Evolutionary conservation across 2,888 invertebrate genomes (phyloP), one percentile per base, ranked within the genome.

Genomic region (Agriopis marginaria): DNA sequence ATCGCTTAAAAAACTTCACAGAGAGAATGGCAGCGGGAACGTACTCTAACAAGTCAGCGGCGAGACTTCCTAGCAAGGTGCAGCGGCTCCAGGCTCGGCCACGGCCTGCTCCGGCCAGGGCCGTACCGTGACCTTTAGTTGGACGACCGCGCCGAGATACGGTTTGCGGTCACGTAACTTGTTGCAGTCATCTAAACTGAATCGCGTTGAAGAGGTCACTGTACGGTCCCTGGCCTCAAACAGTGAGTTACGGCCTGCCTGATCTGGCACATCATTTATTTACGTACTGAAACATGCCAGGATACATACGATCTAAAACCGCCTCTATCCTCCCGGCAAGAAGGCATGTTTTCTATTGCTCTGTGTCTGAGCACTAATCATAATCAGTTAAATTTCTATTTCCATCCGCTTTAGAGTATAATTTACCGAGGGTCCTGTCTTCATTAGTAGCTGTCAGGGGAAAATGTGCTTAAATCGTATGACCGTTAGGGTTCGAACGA

Each of bases 251-350:
- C 32, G 32, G 4, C 32, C 32, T 32, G 32, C 32, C 32, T 32
- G n/a, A n/a, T n/a, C n/a, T n/a, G n/a, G n/a, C n/a, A n/a, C 32
- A 4, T 66, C 42, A 66, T 63, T 63, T 70, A 70, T 66, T 66
- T 55, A 70, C 66, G 66, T 44, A 47, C n/a, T 51, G 71, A 42
- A 68, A 14, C 68, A 69, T 49, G 69, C 61, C 44, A 62, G 10
- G 23, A 59, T 59, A 42, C 12, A 53, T 14, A 7, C 45, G 17
- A 7, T 45, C 42, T 7, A 53, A 59, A 59, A 32, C 14, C 32
- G 32, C 32, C 53, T 14, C 14, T 59, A 23, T 7, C 0, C 0
- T 32, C 14, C 2, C 32, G 1, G 3, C 0, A 0, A 44, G 10
- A 59, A 59, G 51, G 47, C n/a, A 47, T 6, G 47, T n/a, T 51